Base-by-base conservation (phyloP, 1,140 invertebrate genomes). In the Sycophaga agraensis region DNA sequence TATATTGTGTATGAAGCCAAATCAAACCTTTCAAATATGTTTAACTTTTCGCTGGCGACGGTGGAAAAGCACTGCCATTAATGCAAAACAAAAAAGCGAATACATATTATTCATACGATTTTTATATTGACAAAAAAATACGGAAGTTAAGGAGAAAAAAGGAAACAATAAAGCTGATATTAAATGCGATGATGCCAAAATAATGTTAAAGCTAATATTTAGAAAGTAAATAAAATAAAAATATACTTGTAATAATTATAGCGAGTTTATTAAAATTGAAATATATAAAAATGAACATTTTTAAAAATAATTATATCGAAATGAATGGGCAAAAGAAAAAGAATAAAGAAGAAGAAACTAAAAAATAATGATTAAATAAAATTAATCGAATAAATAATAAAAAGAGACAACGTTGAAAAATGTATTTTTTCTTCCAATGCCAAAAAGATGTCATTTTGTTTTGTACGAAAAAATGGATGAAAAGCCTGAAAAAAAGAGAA, bases 341-440 rank as follows among this genome's bases (percentile, higher is more conserved):
- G 34, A 50, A 61, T 37, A 56, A 65, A 66, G 21, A 50, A 64
- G 53, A 66, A 64, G 59, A 65, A 69, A 56, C 35, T 64, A 64
- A 61, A 50, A 61, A 51, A 31, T 65, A 64, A 69, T 28, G 49
- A 68, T 69, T 55, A 43, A 65, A 70, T 65, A 68, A 67, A 63
- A 55, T 51, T 42, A 60, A 67, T 66, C 21, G 56, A 63, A 48
- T 68, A 39, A 67, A 65, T 66, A 66, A 16, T 62, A 63, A 56
- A 51, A 26, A 55, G 19, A 56, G 53, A 63, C 46, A 58, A 62
- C 45, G 61, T 63, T 63, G 40, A 68, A 65, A 71, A 72, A 70
- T 73, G 69, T 78, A 77, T 75, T 77, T 78, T 80, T 78, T 77
- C 78, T 81, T 79, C 77, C 72, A 77, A 79, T 78, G 78, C 78